These are phyloP conservation scores for Magallana angulata DNA, from an alignment of 1,140 invertebrate genomes.

Conservation along the genomic window DNA sequence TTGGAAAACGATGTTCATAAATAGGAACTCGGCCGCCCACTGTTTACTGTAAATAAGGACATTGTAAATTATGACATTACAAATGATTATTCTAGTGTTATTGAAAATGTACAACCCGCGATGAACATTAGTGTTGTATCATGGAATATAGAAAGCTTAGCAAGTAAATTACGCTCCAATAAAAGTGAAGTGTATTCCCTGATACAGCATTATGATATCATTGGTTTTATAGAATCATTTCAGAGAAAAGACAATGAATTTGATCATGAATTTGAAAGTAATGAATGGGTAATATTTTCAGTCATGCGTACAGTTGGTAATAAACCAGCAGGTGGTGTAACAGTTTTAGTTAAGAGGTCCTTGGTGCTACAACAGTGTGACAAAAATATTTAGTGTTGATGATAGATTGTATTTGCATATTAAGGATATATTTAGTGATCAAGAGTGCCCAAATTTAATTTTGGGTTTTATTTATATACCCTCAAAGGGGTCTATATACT, in stretches of 20 bases:
- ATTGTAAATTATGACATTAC: not conserved
- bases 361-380: too few species aligned
- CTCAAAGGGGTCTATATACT: not conserved
- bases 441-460: not conserved
- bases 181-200: too few species aligned
- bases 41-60: not conserved
- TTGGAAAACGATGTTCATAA: not conserved
- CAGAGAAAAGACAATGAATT: too few species aligned
- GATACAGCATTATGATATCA: too few species aligned
- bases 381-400: too few species aligned
- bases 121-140: not conserved
- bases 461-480: constrained; percentile 1
- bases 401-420: too few species aligned
- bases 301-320: not conserved
- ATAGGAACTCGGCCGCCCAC: not conserved
- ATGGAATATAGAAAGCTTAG: not conserved
- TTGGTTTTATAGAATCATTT: too few species aligned
- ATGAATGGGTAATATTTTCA: not conserved
- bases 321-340: not conserved
- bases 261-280: too few species aligned
- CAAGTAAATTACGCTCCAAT: not conserved
- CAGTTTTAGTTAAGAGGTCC: too few species aligned
- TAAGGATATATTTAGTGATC: too few species aligned
- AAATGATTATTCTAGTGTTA: not conserved
- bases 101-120: not conserved